Evolutionary conservation across 1,140 invertebrate genomes (phyloP).

Genomic region (Drosophila athabasca): DNA sequence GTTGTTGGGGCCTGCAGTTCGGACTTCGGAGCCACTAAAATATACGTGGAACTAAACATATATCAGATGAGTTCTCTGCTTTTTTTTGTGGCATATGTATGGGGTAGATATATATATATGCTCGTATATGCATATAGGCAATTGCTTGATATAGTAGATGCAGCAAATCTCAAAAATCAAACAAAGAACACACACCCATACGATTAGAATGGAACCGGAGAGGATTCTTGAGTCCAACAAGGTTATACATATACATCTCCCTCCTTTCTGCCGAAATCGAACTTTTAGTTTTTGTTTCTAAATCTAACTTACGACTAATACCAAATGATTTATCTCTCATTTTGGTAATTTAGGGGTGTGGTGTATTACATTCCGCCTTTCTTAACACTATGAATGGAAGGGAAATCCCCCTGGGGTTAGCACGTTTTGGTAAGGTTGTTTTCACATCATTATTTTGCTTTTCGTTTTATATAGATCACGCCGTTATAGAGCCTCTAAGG

Average conservation of each 20-base stretch:
- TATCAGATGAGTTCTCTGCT: constrained; percentile 27
- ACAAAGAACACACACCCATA: constrained; percentile 9
- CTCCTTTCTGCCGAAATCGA: constrained; percentile 31
- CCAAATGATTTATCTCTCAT: constrained; percentile 40
- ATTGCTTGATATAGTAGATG: constrained; percentile 27
- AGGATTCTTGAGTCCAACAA: no score
- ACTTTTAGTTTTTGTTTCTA: constrained; percentile 37
- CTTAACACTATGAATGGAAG: constrained; percentile 24
- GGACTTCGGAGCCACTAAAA: constrained; percentile 25
- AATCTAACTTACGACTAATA: no score
- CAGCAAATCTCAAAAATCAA: constrained; percentile 22
- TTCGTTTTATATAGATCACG: constrained; percentile 50
- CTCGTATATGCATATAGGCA: neutral
- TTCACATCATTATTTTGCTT: constrained; percentile 52
- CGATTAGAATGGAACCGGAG: neutral
- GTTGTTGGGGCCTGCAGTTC: constrained; percentile 22
- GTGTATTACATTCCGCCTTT: constrained; percentile 32
- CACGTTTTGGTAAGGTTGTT: constrained; percentile 67
- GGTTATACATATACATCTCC: constrained; percentile 2
- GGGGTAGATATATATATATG: neutral
- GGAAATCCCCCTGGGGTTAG: constrained; percentile 25
- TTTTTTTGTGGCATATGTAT: constrained; percentile 4
- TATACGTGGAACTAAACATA: constrained; percentile 33
- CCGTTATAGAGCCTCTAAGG: constrained; percentile 35
- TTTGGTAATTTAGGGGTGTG: constrained; percentile 17